A percentile compares a stretch with the other conserved stretches of the same genome.
These are phyloP conservation scores for Vultur gryphus DNA, from an alignment of 2,797 vertebrate species.

Conservation along the genomic window DNA sequence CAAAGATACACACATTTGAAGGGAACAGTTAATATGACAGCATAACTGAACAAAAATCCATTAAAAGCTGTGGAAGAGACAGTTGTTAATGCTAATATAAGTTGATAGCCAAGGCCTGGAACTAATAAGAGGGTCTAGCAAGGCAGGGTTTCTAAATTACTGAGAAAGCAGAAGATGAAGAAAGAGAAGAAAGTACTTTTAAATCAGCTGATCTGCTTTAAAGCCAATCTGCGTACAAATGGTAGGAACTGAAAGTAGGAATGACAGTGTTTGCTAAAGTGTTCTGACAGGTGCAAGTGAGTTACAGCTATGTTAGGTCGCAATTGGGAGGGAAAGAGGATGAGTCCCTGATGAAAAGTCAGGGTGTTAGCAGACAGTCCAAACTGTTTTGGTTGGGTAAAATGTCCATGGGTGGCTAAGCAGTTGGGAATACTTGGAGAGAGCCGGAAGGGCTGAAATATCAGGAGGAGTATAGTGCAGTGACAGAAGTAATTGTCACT, in stretches of 20 bases:
- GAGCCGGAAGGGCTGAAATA: neutral
- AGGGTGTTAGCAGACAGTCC: neutral
- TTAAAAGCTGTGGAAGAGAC: neutral
- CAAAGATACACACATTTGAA: neutral
- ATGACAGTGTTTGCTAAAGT: neutral
- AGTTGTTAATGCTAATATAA: neutral
- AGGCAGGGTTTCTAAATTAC: neutral
- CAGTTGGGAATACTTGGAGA: neutral
- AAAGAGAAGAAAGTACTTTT: neutral
- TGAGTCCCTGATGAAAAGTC: neutral
- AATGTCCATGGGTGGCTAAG: neutral
- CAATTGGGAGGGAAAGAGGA: neutral
- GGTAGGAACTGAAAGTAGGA: neutral
- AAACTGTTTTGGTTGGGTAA: neutral
- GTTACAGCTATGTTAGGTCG: neutral
- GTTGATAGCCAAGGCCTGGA: neutral
- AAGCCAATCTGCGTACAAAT: neutral
- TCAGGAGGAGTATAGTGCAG: neutral
- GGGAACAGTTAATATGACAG: neutral
- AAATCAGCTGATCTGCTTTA: neutral
- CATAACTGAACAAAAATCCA: neutral
- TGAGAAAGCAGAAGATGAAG: neutral
- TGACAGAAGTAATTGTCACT: neutral
- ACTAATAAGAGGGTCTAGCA: neutral
- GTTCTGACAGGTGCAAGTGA: neutral